These are phyloP conservation scores for Lucilia sericata DNA, from an alignment of 1,140 invertebrate species.

Conservation along the genomic window DNA sequence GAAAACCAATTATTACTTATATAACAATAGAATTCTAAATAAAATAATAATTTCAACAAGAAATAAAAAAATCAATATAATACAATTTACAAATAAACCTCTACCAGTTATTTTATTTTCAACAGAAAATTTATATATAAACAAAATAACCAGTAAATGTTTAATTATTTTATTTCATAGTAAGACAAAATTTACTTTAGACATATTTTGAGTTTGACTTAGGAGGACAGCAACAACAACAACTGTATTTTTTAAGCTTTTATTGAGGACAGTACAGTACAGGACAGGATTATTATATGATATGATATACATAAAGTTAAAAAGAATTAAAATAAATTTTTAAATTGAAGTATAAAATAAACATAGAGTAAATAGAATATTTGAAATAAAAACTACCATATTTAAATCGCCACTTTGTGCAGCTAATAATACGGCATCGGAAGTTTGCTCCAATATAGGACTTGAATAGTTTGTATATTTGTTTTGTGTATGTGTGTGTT, in stretches of 20 bases:
- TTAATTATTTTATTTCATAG: neutral
- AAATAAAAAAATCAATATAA: neutral
- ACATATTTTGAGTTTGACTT: neutral
- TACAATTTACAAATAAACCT: neutral
- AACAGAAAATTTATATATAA: no score
- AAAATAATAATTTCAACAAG: neutral
- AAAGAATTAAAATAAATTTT: neutral
- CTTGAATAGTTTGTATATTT: conserved; percentile 56
- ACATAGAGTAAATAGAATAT: conserved; percentile 6
- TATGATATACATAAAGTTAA: neutral
- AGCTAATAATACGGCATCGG: conserved; percentile 84
- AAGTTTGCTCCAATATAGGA: conserved; percentile 80
- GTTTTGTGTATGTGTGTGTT: neutral
- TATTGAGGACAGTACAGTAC: neutral
- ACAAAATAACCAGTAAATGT: neutral
- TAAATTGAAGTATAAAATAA: neutral
- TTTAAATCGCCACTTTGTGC: conserved; percentile 81
- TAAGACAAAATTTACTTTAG: neutral
- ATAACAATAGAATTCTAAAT: neutral
- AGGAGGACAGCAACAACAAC: conserved; percentile 1
- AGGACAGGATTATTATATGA: neutral
- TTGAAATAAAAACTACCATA: conserved; percentile 71
- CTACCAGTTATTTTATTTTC: neutral
- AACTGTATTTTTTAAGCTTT: conserved; percentile 29
- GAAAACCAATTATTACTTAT: neutral